phyloP scores from a whole-genome alignment of 1,140 invertebrate genomes.

The Zaprionus kolodkinae region DNA sequence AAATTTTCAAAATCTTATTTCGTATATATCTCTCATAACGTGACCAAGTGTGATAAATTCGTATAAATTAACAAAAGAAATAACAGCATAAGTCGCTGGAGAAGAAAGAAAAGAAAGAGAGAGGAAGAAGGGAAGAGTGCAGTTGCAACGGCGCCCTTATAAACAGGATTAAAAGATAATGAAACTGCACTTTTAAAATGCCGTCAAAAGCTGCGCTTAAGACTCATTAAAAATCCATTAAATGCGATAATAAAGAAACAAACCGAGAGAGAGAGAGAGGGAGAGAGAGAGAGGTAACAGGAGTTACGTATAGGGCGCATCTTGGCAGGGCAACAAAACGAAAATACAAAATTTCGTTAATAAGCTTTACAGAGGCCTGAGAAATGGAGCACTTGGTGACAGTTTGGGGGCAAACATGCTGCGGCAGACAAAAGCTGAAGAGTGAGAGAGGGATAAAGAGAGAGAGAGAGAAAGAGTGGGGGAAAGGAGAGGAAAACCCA shows the following conservation, averaged over 20 bases:
- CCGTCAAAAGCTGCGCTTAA: conserved; percentile 71
- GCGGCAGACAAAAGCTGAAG: conserved; percentile 20
- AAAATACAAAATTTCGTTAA: conserved; percentile 61
- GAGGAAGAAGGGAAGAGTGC: not conserved
- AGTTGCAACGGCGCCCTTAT: conserved; percentile 17
- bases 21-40: not conserved
- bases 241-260: conserved; percentile 61
- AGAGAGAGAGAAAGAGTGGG: no score
- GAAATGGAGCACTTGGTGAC: conserved; percentile 73
- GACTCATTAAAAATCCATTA: conserved; percentile 82
- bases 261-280: not conserved
- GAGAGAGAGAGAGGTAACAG: not conserved
- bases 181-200: conserved; percentile 64
- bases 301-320: conserved; percentile 8
- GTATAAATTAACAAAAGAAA: conserved; percentile 1
- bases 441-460: not conserved
- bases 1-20: no score
- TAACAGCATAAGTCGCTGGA: not conserved
- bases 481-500: not conserved
- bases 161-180: conserved; percentile 76
- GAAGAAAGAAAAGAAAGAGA: not conserved
- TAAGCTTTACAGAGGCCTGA: conserved; percentile 69
- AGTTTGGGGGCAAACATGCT: conserved; percentile 34
- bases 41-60: not conserved
- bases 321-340: conserved; percentile 33